phyloP scores from a whole-genome alignment of 2,888 invertebrate species.

The Acrobasis consociella region DNA sequence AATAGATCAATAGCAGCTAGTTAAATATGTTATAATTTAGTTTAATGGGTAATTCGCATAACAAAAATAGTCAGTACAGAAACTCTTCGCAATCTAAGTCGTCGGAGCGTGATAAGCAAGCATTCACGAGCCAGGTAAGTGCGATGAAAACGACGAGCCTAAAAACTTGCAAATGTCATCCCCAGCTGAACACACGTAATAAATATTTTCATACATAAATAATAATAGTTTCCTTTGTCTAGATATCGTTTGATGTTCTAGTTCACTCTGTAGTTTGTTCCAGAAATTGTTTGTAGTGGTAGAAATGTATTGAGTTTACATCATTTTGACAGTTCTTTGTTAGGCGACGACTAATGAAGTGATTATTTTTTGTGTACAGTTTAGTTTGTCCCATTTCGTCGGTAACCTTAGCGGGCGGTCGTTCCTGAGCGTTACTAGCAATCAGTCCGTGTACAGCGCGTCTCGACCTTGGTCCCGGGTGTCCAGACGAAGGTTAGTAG shows the following conservation, averaged over 20 bases:
- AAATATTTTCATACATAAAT: conserved; percentile 53
- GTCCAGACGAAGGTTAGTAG: conserved; percentile 85
- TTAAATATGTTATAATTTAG: conserved; percentile 40
- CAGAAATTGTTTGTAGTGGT: conserved; percentile 11
- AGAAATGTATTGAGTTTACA: conserved; percentile 8
- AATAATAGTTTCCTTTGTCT: conserved; percentile 51
- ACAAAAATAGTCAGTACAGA: conserved; percentile 57
- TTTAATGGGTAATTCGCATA: conserved; percentile 79
- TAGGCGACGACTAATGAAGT: conserved; percentile 32
- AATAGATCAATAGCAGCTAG: conserved; percentile 38
- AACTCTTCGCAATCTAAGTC: conserved; percentile 58
- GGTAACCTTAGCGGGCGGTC: conserved; percentile 84
- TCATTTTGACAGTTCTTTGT: conserved; percentile 49
- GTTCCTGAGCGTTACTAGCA: conserved; percentile 82
- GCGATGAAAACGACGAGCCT: conserved; percentile 49
- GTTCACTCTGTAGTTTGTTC: conserved; percentile 34
- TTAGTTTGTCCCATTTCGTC: conserved; percentile 82
- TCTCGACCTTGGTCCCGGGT: conserved; percentile 86
- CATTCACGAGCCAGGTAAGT: conserved; percentile 75
- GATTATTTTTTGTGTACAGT: conserved; percentile 71
- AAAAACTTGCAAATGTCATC: conserved; percentile 81
- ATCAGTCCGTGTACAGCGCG: conserved; percentile 83
- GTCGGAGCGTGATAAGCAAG: conserved; percentile 65
- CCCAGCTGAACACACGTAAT: conserved; percentile 78
- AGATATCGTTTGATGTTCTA: conserved; percentile 41